Percentiles rank a stretch among this genome's conserved stretches.
Evolutionary conservation across 2,888 invertebrate species (phyloP).

Genomic region (Cheilosia grossa): DNA sequence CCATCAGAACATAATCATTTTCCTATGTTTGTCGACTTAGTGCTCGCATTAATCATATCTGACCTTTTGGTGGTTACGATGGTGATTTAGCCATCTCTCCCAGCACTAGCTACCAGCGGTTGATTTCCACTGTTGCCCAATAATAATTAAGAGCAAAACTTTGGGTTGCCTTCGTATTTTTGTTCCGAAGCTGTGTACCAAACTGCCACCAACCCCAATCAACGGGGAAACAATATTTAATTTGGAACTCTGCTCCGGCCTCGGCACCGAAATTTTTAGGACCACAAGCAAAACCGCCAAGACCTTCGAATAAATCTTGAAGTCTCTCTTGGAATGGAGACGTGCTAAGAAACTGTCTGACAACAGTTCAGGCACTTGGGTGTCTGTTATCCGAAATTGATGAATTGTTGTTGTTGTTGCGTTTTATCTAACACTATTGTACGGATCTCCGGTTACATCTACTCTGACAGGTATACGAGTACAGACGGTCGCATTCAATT

Average conservation of each 20-base stretch:
- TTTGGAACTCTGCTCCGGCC: conserved; percentile 25
- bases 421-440: conserved; percentile 16
- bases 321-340: not conserved
- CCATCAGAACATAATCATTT: conserved; percentile 56
- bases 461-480: not conserved
- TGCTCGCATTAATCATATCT: conserved; percentile 70
- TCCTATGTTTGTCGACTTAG: conserved; percentile 57
- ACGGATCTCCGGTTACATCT: not conserved
- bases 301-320: not conserved
- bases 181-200: not conserved
- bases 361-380: conserved; percentile 4
- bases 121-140: not conserved
- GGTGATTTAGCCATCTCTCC: conserved; percentile 34
- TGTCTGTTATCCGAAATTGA: conserved; percentile 28
- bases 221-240: conserved; percentile 53
- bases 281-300: conserved; percentile 28
- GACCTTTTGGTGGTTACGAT: conserved; percentile 23
- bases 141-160: conserved; percentile 47
- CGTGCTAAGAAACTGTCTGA: conserved; percentile 3
- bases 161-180: not conserved
- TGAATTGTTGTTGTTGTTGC: conserved; percentile 37
- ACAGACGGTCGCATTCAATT: conserved; percentile 22
- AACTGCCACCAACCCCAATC: conserved; percentile 37
- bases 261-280: not conserved
- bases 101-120: not conserved